Evolutionary conservation across 2,113 vertebrate genomes (phyloP).

Genomic region (Ophiodon elongatus): DNA sequence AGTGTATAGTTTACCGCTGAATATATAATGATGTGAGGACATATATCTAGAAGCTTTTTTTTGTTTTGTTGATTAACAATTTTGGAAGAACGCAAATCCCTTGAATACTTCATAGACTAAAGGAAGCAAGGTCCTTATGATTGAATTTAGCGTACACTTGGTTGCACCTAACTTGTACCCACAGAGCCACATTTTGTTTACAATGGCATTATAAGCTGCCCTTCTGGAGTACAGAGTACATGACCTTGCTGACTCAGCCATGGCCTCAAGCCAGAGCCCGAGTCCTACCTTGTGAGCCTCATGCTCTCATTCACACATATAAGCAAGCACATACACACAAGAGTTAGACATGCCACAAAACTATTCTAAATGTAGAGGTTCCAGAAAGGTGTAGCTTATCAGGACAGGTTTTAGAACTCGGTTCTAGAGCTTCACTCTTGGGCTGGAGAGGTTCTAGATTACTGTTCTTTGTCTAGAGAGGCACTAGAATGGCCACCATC

Average conservation of each 20-base stretch:
- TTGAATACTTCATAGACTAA: not conserved
- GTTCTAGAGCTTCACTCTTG: not conserved
- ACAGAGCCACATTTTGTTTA: constrained; percentile 35
- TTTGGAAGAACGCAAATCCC: not conserved
- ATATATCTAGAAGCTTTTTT: not conserved
- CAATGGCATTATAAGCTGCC: constrained; percentile 17
- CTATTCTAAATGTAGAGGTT: not conserved
- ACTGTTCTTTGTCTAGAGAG: not conserved
- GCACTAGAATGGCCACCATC: not conserved
- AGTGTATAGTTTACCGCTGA: not conserved
- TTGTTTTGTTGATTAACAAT: not conserved
- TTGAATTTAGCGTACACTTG: not conserved
- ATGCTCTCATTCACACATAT: constrained; percentile 2
- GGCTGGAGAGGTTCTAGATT: constrained; percentile 1
- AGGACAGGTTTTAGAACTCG: not conserved
- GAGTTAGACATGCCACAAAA: not conserved
- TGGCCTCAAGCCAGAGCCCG: constrained; percentile 56
- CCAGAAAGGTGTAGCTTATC: not conserved
- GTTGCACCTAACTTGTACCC: not conserved
- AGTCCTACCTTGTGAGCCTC: constrained; percentile 32
- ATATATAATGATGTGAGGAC: not conserved
- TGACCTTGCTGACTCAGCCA: constrained; percentile 61
- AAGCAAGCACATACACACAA: constrained; percentile 3
- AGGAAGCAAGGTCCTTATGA: not conserved
- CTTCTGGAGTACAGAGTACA: constrained; percentile 42